A percentile compares a stretch with the other conserved stretches of the same genome.
These are phyloP conservation scores for Camelus dromedarius DNA, from an alignment of 2,113 vertebrate species.

Conservation along the genomic window DNA sequence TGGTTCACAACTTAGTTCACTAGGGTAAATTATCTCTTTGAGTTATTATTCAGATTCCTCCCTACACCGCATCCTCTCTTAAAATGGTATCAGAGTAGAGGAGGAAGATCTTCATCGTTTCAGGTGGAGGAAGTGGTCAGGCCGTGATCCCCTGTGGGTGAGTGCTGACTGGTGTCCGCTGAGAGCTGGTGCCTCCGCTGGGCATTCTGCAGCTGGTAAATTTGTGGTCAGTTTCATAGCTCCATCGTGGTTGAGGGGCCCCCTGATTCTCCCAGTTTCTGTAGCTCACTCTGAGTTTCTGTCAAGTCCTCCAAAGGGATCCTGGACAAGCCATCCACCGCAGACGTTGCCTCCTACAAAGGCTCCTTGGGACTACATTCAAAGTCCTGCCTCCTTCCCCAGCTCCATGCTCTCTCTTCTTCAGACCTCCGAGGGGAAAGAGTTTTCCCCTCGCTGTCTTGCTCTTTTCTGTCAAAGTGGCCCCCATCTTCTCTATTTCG, in stretches of 20 bases:
- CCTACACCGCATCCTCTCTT: not conserved
- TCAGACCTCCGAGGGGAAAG: not conserved
- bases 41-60: not conserved
- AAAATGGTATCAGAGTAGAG: not conserved
- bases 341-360: not conserved
- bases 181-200: not conserved
- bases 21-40: not conserved
- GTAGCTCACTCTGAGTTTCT: not conserved
- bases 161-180: not conserved
- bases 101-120: not conserved
- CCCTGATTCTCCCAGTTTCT: not conserved
- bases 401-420: not conserved
- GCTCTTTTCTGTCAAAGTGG: not conserved
- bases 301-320: not conserved
- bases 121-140: not conserved
- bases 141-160: not conserved
- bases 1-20: not conserved
- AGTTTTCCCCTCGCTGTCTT: not conserved
- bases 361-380: not conserved
- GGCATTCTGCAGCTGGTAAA: not conserved
- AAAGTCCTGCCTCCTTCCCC: not conserved
- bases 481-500: not conserved
- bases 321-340: not conserved
- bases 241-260: not conserved
- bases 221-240: not conserved